Evolutionary conservation across 2,113 vertebrate species (phyloP).

Genomic region (Coturnix japonica): DNA sequence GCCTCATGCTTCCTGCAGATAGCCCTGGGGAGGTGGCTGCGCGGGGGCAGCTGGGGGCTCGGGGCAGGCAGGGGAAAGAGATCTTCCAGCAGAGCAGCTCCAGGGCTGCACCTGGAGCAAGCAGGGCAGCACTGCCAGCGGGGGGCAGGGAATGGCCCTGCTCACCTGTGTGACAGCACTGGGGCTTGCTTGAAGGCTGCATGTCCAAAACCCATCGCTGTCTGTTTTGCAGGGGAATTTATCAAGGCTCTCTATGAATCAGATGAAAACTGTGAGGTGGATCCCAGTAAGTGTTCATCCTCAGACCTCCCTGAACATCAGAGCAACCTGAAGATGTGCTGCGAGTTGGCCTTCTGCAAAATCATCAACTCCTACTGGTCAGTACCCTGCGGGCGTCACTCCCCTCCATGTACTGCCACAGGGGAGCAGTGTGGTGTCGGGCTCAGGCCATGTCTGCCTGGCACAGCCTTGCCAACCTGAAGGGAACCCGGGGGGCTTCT

Average conservation of each 20-base stretch:
- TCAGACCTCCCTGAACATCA: conserved; percentile 93
- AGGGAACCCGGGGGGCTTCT: not conserved
- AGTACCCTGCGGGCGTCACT: not conserved
- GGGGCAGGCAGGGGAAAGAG: not conserved
- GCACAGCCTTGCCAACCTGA: not conserved
- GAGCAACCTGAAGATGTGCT: conserved; percentile 99
- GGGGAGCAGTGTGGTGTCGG: fast-evolving
- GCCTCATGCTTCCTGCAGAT: not conserved
- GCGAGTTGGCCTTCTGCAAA: conserved; percentile 98
- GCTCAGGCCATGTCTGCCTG: not conserved
- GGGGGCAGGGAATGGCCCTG: not conserved
- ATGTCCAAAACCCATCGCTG: not conserved
- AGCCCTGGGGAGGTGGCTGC: not conserved
- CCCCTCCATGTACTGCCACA: fast-evolving
- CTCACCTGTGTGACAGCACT: not conserved
- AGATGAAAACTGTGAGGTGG: conserved; percentile 99
- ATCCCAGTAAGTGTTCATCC: conserved; percentile 91
- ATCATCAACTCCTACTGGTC: conserved; percentile 99
- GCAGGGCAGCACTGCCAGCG: not conserved
- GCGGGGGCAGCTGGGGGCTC: not conserved
- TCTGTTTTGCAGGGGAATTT: conserved; percentile 88
- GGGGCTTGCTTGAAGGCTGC: not conserved
- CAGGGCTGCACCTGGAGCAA: not conserved
- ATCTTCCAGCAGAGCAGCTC: not conserved
- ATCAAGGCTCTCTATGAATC: conserved; percentile 98